phyloP scores from a whole-genome alignment of 1,140 invertebrate genomes.

The Drosophila triauraria region DNA sequence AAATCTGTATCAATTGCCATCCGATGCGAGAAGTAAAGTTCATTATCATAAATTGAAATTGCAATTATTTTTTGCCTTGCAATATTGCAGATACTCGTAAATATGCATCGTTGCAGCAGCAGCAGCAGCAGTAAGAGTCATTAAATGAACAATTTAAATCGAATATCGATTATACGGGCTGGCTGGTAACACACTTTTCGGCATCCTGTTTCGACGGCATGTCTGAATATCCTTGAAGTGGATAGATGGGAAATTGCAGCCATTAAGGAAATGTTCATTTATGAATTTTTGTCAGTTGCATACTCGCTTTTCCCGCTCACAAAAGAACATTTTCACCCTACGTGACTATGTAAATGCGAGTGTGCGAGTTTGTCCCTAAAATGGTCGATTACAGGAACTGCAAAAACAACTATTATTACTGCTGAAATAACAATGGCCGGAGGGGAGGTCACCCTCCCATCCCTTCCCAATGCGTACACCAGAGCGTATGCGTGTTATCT shows the following conservation, averaged over 20 bases:
- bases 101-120: conserved; percentile 3
- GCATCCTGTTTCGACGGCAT: conserved; percentile 37
- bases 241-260: conserved; percentile 34
- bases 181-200: conserved; percentile 30
- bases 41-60: conserved; percentile 42
- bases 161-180: conserved; percentile 48
- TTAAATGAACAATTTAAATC: conserved; percentile 57
- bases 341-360: conserved; percentile 6
- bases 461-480: conserved; percentile 34
- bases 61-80: conserved; percentile 42
- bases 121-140: conserved; percentile 26
- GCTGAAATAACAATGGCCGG: conserved; percentile 24
- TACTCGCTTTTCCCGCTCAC: conserved; percentile 14
- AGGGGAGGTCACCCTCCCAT: too few species aligned
- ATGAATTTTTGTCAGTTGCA: conserved; percentile 60
- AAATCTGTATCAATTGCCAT: conserved; percentile 23
- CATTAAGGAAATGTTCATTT: conserved; percentile 73
- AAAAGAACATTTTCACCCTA: conserved; percentile 30
- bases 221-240: conserved; percentile 38
- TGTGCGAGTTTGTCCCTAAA: conserved; percentile 24
- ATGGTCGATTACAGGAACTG: conserved; percentile 38
- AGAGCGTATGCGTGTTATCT: conserved; percentile 73
- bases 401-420: conserved; percentile 17
- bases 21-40: conserved; percentile 30
- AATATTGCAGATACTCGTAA: conserved; percentile 12